A percentile compares a stretch with the other conserved stretches of the same genome.
These are phyloP conservation scores for Ptychochromis oligacanthus DNA, from an alignment of 2,113 vertebrate species.

Conservation along the genomic window DNA sequence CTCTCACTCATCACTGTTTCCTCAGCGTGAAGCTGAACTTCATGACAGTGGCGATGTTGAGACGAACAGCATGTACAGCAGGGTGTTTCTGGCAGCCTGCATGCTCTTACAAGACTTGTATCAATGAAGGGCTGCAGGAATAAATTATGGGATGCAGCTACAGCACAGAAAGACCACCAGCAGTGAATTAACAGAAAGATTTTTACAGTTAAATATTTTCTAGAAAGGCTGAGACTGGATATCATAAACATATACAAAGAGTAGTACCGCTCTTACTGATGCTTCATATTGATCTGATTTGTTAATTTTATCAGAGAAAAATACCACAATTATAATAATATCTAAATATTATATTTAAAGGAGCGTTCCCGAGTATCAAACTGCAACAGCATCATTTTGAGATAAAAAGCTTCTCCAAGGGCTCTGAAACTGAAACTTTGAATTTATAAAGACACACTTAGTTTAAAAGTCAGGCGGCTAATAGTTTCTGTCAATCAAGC, in stretches of 20 bases:
- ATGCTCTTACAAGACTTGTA: background rate
- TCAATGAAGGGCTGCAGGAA: background rate
- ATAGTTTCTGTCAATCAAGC: background rate
- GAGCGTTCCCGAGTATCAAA: background rate
- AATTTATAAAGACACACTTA: background rate
- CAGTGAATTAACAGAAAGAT: background rate
- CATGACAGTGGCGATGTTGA: slow-evolving; percentile 29
- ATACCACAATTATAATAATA: background rate
- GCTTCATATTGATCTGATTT: background rate
- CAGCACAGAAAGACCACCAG: background rate
- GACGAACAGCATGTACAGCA: background rate
- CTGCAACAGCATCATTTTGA: background rate
- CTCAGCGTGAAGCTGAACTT: slow-evolving; percentile 5
- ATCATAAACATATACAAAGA: background rate
- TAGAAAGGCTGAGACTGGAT: background rate
- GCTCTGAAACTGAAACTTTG: background rate
- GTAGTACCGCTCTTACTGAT: background rate
- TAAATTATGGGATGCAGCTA: background rate
- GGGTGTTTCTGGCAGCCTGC: background rate
- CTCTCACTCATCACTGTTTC: slow-evolving; percentile 51
- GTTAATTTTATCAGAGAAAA: background rate
- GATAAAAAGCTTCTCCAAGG: background rate
- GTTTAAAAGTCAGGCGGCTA: background rate
- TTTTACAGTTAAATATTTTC: background rate
- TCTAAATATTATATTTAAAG: background rate